Evolutionary conservation across 2,888 invertebrate genomes (phyloP), one percentile per base, ranked within the genome.

Genomic region (Mystacides longicornis): DNA sequence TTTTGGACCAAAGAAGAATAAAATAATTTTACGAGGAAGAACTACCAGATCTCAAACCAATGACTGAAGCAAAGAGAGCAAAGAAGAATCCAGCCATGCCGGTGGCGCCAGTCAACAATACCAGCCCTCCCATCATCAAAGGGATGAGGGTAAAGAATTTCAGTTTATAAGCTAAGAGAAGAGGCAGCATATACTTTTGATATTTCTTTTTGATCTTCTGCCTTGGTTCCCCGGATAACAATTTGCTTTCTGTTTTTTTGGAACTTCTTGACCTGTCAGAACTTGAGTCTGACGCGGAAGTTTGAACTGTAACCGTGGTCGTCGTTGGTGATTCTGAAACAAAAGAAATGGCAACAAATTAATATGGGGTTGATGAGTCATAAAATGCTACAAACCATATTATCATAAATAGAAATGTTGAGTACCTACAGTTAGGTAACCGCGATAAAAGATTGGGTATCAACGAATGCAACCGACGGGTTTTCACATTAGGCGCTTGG

Each of bases 61-160:
- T 85, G 3, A 87, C 86, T 1, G 90, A 88, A 51, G 89, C 87
- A 65, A 92, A 91, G 14, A 92, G 72, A 1, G 91, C 89, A 68
- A 91, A 92, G 77, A 92, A 92, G 73, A 92, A 91, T 61, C 91
- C 91, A 19, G 89, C 91, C 56, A 91, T 69, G 18, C 89, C 87
- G 0, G 90, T 88, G 1, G 89, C 85, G 58, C 87, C 88, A 3
- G 87, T 83, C 49, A 92, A 69, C 7, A 92, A 71, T 1, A 89
- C 73, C 20, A 90, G 69, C 4, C 82, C 83, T 51, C 87, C 86
- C 61, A 90, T 78, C 67, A 91, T 69, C 0, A 89, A 78, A 1
- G 91, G 91, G 37, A 91, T 80, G 52, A 91, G 68, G 1, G 87
- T 83, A 63, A 90, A 81, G 69, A 87, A 89, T 68, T 91, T 91